Base-by-base conservation (phyloP, 1,140 invertebrate species). In the Camponotus pennsylvanicus region DNA sequence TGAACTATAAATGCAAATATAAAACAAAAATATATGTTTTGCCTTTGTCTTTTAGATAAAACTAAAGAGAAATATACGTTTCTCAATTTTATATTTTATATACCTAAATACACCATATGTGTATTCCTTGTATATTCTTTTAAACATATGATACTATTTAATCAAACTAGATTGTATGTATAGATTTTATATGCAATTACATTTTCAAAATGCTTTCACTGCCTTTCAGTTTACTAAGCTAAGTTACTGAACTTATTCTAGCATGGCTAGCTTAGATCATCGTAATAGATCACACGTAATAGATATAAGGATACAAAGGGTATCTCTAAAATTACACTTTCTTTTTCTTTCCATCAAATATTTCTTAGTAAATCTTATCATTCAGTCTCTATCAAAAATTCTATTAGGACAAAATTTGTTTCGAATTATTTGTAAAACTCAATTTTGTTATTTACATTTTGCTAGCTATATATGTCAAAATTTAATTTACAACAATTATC, bases 1-100 rank as follows among this genome's bases (percentile, higher is more conserved):
- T 59, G 40, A 75, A 76, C 3, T n/a, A 76, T 61, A 76, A 77
- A 77, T 77, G 49, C 49, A 77, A 32, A 13, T 64, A 77, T 64
- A 77, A 77, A 77, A 64, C 6, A 64, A 40, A 59, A 49, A 15
- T 55, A 40, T 57, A 57, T 57, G 3, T 59, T 57, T 55, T 2
- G 15, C 3, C 40, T 76, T 76, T 42, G n/a, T 64, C 13, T 34
- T 32, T 64, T 34, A 18, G 37, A 27, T 42, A 61, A 59, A 76
- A 76, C 27, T 76, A n/a, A 18, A 59, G 21, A 59, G 52, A 75
- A 4, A 76, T 63, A 18, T 76, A 4, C 9, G 40, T 76, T 27
- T 42, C 11, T 75, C n/a, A 59, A 21, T 52, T 52, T 18, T 34
- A 64, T 64, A 40, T 21, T 13, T 67, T 55, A 13, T 66, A 21